Evolutionary conservation across 2,113 vertebrate species (phyloP).

Genomic region (Phasianus colchicus): DNA sequence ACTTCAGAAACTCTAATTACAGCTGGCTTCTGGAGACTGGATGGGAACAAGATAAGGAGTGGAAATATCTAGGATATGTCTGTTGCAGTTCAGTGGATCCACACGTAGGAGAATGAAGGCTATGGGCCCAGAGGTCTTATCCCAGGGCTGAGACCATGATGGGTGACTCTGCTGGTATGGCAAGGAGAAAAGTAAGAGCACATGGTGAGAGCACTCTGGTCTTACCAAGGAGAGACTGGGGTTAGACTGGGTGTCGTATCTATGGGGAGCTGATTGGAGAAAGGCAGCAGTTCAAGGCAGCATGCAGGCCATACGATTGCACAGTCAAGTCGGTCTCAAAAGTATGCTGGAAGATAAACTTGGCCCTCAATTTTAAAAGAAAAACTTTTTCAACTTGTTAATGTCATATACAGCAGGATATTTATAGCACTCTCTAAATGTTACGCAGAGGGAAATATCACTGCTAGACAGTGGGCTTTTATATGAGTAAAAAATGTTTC

Average conservation of each 20-base stretch:
- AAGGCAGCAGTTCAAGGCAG: neutral
- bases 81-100: neutral
- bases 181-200: neutral
- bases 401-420: neutral
- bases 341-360: neutral
- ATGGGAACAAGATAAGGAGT: neutral
- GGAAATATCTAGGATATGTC: accelerated
- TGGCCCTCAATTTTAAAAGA: neutral
- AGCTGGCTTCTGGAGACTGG: neutral
- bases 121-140: too few relatives aligned
- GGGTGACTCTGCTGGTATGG: neutral
- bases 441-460: constrained; percentile 5
- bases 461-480: neutral
- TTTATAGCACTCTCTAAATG: constrained; percentile 34
- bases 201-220: neutral
- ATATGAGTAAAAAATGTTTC: neutral
- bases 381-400: neutral
- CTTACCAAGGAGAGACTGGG: accelerated
- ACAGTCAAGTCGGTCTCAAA: neutral
- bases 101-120: accelerated
- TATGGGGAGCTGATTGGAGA: neutral
- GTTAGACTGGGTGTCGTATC: neutral
- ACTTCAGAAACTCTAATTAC: neutral
- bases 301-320: accelerated
- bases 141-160: accelerated